Evolutionary conservation across 2,113 vertebrate genomes (phyloP).

Genomic region (Pantherophis guttatus): DNA sequence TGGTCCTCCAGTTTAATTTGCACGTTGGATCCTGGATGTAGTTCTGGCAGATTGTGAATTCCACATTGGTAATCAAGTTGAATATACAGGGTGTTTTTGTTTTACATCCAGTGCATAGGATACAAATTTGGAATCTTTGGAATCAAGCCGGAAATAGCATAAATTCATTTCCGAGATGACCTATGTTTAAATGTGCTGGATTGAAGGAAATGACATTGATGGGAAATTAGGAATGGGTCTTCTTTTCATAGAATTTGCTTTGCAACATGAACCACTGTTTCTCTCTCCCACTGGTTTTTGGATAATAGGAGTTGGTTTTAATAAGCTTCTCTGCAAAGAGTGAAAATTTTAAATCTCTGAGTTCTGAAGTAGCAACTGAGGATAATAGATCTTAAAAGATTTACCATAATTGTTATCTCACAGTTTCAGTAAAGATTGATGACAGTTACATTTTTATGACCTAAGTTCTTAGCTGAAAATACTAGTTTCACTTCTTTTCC

Average conservation of each 20-base stretch:
- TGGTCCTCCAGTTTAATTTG: not conserved
- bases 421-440: not conserved
- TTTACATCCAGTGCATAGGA: not conserved
- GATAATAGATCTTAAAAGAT: not conserved
- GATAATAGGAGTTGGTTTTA: not conserved
- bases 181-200: not conserved
- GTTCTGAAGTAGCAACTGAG: not conserved
- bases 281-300: not conserved
- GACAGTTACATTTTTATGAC: not conserved
- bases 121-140: not conserved
- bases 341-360: not conserved
- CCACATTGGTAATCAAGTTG: not conserved
- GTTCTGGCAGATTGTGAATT: not conserved
- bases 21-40: not conserved
- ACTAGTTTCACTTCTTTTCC: not conserved
- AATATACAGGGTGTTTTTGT: not conserved
- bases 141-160: not conserved
- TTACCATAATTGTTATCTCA: not conserved
- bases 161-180: not conserved
- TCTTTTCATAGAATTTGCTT: not conserved
- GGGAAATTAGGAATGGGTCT: not conserved
- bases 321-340: not conserved
- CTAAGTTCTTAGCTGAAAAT: not conserved
- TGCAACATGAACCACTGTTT: not conserved
- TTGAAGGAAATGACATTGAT: not conserved